Conservation (phyloP, 64 coral and sea anemone genomes). For the Exaiptasia diaphana region DNA sequence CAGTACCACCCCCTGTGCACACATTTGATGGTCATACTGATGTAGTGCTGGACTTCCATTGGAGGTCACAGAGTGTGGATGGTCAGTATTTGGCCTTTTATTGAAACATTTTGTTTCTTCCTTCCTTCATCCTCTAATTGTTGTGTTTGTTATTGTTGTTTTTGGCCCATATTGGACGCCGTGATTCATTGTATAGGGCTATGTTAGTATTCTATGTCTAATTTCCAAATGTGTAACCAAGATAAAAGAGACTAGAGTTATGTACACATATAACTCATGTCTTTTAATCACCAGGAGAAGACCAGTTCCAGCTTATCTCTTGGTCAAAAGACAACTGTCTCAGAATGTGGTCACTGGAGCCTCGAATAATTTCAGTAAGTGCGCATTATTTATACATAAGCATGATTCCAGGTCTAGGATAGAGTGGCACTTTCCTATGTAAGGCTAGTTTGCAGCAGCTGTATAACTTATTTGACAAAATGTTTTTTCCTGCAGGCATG, state of each 20-base stretch:
- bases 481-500: conserved; percentile 49
- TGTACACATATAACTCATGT: too few species aligned
- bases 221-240: too few species aligned
- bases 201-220: too few species aligned
- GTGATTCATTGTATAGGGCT: too few species aligned
- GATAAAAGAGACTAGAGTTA: too few species aligned
- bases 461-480: background rate
- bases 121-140: background rate
- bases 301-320: conserved; percentile 84
- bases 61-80: conserved; percentile 69
- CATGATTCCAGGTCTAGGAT: background rate
- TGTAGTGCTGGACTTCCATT: conserved; percentile 81
- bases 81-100: conserved; percentile 1
- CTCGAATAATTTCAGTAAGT: conserved; percentile 59
- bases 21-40: conserved; percentile 82
- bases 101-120: background rate
- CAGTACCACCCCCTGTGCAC: conserved; percentile 62
- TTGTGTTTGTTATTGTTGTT: too few species aligned
- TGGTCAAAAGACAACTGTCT: conserved; percentile 81
- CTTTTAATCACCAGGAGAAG: conserved; percentile 72
- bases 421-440: background rate
- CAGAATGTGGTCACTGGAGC: conserved; percentile 72
- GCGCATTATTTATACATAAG: background rate
- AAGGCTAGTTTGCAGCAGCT: too few species aligned
- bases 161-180: too few species aligned